Evolutionary conservation across 2,888 invertebrate species (phyloP), one percentile per base, ranked within the genome.

Genomic region (Cryptocephalus moraei): DNA sequence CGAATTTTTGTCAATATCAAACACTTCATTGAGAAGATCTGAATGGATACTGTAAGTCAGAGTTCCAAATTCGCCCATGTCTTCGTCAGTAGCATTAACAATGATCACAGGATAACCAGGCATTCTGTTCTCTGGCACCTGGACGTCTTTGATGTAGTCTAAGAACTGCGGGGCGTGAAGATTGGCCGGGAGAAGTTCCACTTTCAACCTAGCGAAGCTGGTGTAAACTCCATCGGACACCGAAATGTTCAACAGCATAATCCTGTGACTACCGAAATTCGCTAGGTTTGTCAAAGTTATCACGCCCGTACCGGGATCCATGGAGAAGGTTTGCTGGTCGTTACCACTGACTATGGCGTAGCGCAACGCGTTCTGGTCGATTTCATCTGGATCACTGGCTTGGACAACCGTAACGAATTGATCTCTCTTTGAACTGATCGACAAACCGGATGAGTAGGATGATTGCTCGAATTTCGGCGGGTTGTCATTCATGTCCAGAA

Each of bases 181-280:
- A 73, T 94, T 94, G 51, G 86, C 83, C 8, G 90, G 82, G 49
- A 86, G 73, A 52, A 86, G 77, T 61, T 85, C 79, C 43, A 91
- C 83, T 73, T 86, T 86, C 11, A 90, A 78, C 54, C 89, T 75
- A 1, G 91, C 83, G 71, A 88, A 94, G 55, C 83, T 87, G 8
- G 91, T 92, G 73, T 92, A 94, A 34, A 95, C 91, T 33, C 95
- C 95, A 74, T 97, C 96, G 46, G 91, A 90, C 36, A 92, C 95
- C 1, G 94, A 94, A 33, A 96, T 84, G 74, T 96, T 96, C 49
- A 96, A 76, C 49, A 81, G 72, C 62, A 82, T 81, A 41, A 59
- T 56, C 22, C 11, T 42, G 9, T 31, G 10, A 11, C 82, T 80
- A 4, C 81, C 79, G 57, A 84, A 82, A 62, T 83, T 83, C 51